Base-by-base conservation (phyloP, 2,113 vertebrate genomes). In the Oreochromis tanganicae region DNA sequence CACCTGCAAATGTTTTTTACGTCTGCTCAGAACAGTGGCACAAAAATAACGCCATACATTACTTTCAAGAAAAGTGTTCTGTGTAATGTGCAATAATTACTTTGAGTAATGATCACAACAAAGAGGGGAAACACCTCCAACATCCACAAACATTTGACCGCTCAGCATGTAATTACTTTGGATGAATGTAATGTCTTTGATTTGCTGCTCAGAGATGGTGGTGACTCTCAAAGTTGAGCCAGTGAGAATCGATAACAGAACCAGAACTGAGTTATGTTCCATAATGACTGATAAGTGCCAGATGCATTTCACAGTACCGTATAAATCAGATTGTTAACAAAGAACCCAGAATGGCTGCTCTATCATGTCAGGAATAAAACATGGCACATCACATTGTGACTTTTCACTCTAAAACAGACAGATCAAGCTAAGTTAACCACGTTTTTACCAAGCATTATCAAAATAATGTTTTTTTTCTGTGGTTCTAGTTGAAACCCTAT, bases 271-370 rank as follows among this genome's bases (percentile, higher is more conserved):
- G 52, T 54, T 0, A 54, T 54, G 52, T 54, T 54, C 52, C 19
- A 19, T 54, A 54, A 50, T 48, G 14, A 48, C 14, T 48, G 46
- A 52, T 54, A 21, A n/a, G 50, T 54, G n/a, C 52, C 52, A 21
- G 52, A 54, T 54, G 9, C 19, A 54, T 54, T 54, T 54, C 52
- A 54, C 52, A 54, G 52, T 21, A 21, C n/a, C 21, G 52, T 55
- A 55, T 0, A 55, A n/a, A 55, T 55, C 1, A 55, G 54, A 24
- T 12, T 24, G 54, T 55, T 55, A 55, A 0, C 12, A 55, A 24
- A 24, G 0, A 55, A 55, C 52, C n/a, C 21, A 21, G 52, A 55
- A 55, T 54, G 50, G 50, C 10, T 55, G n/a, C 24, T 55, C 54
- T 24, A 24, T 55, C 0, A 0, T 55, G 54, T 55, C 54, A 55